phyloP scores from a whole-genome alignment of 2,888 invertebrate species.

The Phyto melanocephala region DNA sequence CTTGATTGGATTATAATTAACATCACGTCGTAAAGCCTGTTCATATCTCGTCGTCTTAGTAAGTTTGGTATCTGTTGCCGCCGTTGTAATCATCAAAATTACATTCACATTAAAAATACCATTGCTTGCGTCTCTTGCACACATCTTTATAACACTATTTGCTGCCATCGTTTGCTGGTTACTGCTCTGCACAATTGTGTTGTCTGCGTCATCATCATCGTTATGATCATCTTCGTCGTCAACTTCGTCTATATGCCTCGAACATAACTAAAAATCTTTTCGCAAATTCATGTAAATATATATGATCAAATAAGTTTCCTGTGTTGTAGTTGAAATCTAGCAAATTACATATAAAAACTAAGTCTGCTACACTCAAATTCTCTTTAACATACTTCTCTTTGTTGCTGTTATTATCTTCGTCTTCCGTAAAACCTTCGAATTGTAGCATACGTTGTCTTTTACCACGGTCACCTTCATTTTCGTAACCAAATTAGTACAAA shows the following conservation, averaged over 20 bases:
- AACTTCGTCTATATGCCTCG: not conserved
- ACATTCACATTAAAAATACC: too few species aligned
- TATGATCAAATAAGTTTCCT: not conserved
- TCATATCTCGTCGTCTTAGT: too few species aligned
- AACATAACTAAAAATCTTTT: not conserved
- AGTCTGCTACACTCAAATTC: conserved; percentile 27
- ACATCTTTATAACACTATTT: too few species aligned
- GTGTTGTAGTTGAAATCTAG: conserved; percentile 3
- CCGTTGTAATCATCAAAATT: too few species aligned
- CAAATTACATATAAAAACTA: conserved; percentile 12
- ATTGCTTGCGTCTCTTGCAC: too few species aligned
- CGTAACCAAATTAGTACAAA: too few species aligned
- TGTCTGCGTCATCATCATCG: not conserved
- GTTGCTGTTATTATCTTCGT: not conserved
- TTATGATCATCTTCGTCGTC: not conserved
- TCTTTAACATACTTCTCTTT: not conserved
- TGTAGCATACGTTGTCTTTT: not conserved
- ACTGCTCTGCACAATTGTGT: too few species aligned
- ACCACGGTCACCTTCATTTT: not conserved
- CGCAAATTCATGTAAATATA: conserved; percentile 4
- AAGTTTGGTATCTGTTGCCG: too few species aligned
- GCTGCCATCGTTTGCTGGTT: too few species aligned
- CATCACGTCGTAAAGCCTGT: too few species aligned
- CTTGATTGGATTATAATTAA: not conserved
- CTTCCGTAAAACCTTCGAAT: conserved; percentile 3